These are phyloP conservation scores for Illadopsis cleaveri DNA, from an alignment of 2,113 vertebrate species.

Conservation along the genomic window DNA sequence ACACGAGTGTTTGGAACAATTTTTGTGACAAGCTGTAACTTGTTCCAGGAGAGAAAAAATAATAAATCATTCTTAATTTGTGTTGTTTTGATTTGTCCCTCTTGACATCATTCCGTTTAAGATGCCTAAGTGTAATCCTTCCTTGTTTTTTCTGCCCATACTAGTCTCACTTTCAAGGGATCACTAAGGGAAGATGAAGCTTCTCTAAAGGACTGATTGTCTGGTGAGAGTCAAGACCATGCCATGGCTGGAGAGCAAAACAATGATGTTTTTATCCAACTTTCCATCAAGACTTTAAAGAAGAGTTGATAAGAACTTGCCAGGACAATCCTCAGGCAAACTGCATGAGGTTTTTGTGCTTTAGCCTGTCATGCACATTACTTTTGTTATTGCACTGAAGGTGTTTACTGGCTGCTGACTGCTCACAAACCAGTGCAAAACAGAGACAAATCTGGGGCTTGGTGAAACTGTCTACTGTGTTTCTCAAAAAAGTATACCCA, in stretches of 20 bases:
- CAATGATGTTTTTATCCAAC: neutral
- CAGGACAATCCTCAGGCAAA: neutral
- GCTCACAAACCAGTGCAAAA: neutral
- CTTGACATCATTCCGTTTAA: neutral
- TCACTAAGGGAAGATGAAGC: neutral
- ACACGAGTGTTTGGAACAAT: neutral
- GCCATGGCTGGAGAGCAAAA: neutral
- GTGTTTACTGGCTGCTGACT: neutral
- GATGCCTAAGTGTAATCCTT: neutral
- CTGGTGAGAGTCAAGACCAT: neutral
- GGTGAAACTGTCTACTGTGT: neutral
- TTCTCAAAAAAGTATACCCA: neutral
- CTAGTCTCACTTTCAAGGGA: neutral
- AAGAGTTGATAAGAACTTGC: neutral
- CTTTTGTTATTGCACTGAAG: neutral
- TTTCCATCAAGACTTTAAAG: neutral
- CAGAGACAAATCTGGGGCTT: neutral
- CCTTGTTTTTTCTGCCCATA: neutral
- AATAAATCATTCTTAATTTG: neutral
- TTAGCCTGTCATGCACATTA: neutral
- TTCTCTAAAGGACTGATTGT: neutral
- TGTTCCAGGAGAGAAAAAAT: neutral
- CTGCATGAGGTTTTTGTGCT: neutral
- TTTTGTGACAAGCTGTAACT: neutral
- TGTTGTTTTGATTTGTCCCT: neutral